Evolutionary conservation across 2,797 vertebrate genomes (phyloP).

Genomic region (Zenarchopterus dispar): DNA sequence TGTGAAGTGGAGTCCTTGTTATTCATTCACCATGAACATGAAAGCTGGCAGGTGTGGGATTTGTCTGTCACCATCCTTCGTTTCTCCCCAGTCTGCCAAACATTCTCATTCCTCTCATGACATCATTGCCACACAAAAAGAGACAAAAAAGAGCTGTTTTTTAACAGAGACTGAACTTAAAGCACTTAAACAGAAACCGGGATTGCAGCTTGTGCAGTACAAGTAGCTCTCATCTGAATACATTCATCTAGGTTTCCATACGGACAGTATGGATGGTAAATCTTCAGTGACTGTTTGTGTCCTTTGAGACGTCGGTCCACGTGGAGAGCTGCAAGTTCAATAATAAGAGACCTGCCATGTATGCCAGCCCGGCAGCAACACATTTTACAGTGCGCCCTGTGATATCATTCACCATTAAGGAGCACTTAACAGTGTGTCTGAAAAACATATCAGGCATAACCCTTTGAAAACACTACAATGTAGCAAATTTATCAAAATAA

Average conservation of each 20-base stretch:
- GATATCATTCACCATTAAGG: slow-evolving; percentile 81
- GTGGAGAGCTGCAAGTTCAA: slow-evolving; percentile 53
- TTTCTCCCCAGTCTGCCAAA: slow-evolving; percentile 31
- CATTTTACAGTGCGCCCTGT: slow-evolving; percentile 57
- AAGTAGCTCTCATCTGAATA: slow-evolving; percentile 76
- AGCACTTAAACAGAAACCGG: slow-evolving; percentile 67
- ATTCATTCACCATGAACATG: slow-evolving; percentile 32
- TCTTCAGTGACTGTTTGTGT: slow-evolving; percentile 57
- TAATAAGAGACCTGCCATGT: slow-evolving; percentile 45
- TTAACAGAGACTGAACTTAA: slow-evolving; percentile 69
- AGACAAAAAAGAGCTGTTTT: slow-evolving; percentile 54
- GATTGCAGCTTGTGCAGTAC: slow-evolving; percentile 72
- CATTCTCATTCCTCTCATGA: slow-evolving; percentile 40
- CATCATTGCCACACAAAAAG: slow-evolving; percentile 62
- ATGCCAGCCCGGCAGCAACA: slow-evolving; percentile 61
- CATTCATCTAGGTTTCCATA: slow-evolving; percentile 79
- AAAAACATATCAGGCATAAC: slow-evolving; percentile 69
- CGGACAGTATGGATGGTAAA: slow-evolving; percentile 55
- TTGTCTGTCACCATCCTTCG: slow-evolving; percentile 42
- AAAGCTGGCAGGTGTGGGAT: slow-evolving; percentile 29
- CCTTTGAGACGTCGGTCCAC: slow-evolving; percentile 61
- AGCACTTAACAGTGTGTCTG: slow-evolving; percentile 81
- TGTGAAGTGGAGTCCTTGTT: slow-evolving; percentile 48
- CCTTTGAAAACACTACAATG: slow-evolving; percentile 77
- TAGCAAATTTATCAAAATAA: slow-evolving; percentile 81